Conservation (phyloP, 2,797 vertebrate species). For the Fringilla coelebs region DNA sequence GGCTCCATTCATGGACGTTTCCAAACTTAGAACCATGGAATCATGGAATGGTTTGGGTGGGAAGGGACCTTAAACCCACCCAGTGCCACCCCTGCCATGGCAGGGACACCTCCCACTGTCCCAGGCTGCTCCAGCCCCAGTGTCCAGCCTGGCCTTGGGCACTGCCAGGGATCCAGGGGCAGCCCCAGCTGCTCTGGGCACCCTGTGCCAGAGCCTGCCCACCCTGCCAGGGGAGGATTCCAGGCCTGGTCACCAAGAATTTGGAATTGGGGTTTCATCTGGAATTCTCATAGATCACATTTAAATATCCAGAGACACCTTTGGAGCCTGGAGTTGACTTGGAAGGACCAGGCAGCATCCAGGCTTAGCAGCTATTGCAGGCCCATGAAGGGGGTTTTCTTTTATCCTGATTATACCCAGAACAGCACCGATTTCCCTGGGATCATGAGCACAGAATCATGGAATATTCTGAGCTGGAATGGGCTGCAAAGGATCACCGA, state of each 20-base stretch:
- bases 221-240: neutral
- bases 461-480: neutral
- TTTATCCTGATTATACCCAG: neutral
- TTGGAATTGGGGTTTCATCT: neutral
- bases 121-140: neutral
- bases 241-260: neutral
- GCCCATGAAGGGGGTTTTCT: neutral
- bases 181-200: neutral
- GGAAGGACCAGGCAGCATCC: neutral
- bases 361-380: neutral
- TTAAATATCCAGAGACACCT: neutral
- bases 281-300: neutral
- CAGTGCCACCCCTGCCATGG: neutral
- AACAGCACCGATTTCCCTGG: neutral
- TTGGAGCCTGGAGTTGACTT: neutral
- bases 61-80: fast-evolving
- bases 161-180: neutral
- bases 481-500: neutral
- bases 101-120: neutral
- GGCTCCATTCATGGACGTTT: neutral
- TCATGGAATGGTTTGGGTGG: neutral
- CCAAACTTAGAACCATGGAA: neutral
- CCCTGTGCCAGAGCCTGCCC: neutral
- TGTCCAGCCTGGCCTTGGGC: fast-evolving
- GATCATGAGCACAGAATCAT: neutral